Percentiles rank a stretch among this genome's conserved stretches.
These are phyloP conservation scores for Sebastiscus albofasciatus DNA, from an alignment of 2,797 vertebrate genomes.

Conservation along the genomic window DNA sequence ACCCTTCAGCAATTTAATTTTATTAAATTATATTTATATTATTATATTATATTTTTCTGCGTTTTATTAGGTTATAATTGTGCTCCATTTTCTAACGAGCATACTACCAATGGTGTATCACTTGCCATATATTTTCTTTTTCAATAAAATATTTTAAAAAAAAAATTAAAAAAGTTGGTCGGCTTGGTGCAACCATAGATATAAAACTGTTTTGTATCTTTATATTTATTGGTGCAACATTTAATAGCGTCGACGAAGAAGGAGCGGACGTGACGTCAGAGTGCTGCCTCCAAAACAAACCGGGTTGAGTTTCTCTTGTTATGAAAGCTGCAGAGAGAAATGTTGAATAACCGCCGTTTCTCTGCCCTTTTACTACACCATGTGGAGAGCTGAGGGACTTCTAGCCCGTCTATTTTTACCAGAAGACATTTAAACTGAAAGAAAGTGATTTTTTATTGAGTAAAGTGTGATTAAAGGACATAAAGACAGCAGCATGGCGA, in stretches of 20 bases:
- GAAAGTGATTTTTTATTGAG: not conserved
- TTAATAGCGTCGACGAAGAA: too few species aligned
- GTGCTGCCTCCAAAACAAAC: constrained; percentile 23
- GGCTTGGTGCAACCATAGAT: too few species aligned
- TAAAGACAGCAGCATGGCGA: constrained; percentile 75
- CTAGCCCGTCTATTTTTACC: not conserved
- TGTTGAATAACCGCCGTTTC: constrained; percentile 62
- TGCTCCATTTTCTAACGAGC: not conserved
- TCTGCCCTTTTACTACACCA: constrained; percentile 13
- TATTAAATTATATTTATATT: too few species aligned
- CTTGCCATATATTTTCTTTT: not conserved
- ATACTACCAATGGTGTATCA: not conserved
- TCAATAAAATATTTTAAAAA: too few species aligned
- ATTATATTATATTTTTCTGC: too few species aligned
- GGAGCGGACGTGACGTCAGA: constrained; percentile 72
- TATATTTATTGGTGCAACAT: too few species aligned
- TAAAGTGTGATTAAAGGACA: not conserved
- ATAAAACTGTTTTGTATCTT: too few species aligned
- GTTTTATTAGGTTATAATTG: not conserved
- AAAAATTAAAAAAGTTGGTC: too few species aligned
- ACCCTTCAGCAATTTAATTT: too few species aligned
- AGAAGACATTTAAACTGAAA: not conserved
- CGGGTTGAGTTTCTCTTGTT: constrained; percentile 37
- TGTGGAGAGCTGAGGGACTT: not conserved
- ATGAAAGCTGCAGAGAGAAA: constrained; percentile 64